A percentile compares a stretch with the other conserved stretches of the same genome.
These are phyloP conservation scores for Saccopteryx leptura DNA, from an alignment of 2,113 vertebrate species.

Conservation along the genomic window DNA sequence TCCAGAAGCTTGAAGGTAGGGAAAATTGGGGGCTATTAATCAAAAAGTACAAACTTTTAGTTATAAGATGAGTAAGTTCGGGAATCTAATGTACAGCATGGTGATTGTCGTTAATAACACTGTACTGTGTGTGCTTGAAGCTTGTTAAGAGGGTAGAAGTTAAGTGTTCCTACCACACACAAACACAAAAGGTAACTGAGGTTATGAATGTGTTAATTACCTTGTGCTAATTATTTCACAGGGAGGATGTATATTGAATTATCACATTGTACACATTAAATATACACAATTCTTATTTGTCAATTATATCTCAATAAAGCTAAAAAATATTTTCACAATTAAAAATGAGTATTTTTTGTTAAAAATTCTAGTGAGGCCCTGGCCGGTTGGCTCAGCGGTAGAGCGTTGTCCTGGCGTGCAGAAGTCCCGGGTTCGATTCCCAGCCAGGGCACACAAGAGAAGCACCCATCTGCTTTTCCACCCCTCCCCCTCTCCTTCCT, in stretches of 20 bases:
- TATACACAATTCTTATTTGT: neutral
- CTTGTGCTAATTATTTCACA: conserved; percentile 13
- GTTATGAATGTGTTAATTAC: neutral
- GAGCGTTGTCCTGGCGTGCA: too few relatives aligned
- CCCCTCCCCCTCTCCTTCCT: too few relatives aligned
- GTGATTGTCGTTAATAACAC: neutral
- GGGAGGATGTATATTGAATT: neutral
- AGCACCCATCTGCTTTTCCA: too few relatives aligned
- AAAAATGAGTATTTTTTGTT: conserved; percentile 45
- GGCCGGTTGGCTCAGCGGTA: too few relatives aligned
- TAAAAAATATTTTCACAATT: neutral
- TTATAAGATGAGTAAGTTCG: neutral
- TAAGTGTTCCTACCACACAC: neutral
- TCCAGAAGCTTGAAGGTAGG: neutral
- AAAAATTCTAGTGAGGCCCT: conserved; percentile 39
- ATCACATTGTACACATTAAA: neutral
- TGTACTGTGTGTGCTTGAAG: neutral
- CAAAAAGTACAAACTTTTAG: neutral
- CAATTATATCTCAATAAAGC: conserved; percentile 17
- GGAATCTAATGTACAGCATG: neutral
- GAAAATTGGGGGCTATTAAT: neutral
- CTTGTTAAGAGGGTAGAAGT: neutral
- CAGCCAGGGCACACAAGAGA: too few relatives aligned
- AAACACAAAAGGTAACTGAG: neutral
- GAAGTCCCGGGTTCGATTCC: too few relatives aligned